A percentile compares a stretch with the other conserved stretches of the same genome.
Evolutionary conservation across 2,797 vertebrate species (phyloP).

Genomic region (Darevskia nairensis): DNA sequence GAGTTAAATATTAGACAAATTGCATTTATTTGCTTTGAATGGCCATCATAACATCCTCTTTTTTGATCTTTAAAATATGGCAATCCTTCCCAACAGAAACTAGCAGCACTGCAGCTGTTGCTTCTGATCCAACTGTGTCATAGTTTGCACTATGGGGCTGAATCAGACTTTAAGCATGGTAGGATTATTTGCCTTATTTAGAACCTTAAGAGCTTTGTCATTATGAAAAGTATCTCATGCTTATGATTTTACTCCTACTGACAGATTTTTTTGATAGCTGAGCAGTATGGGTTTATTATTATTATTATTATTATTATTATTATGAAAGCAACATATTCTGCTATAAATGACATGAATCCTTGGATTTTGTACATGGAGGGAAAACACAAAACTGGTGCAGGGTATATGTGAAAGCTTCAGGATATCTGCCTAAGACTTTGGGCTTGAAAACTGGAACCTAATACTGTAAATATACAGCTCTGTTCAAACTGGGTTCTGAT

Average conservation of each 20-base stretch:
- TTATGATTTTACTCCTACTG: neutral
- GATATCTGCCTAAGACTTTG: neutral
- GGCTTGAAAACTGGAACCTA: neutral
- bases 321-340: neutral
- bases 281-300: neutral
- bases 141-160: slow-evolving; percentile 69
- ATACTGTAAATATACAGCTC: neutral
- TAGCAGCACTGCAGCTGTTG: slow-evolving; percentile 48
- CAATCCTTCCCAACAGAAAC: slow-evolving; percentile 39
- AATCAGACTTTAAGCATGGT: slow-evolving; percentile 70
- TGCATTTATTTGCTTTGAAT: too few species aligned
- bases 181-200: slow-evolving; percentile 61
- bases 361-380: neutral
- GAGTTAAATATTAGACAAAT: too few species aligned
- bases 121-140: slow-evolving; percentile 37
- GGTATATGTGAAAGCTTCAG: neutral
- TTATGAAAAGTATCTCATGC: neutral
- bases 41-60: too few species aligned
- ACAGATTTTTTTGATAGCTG: neutral
- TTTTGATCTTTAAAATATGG: too few species aligned
- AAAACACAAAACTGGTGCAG: neutral
- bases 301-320: neutral
- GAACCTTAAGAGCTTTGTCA: slow-evolving; percentile 36
- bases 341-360: neutral
- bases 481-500: neutral